phyloP scores from a whole-genome alignment of 2,797 vertebrate species.

The Sciurus carolinensis region DNA sequence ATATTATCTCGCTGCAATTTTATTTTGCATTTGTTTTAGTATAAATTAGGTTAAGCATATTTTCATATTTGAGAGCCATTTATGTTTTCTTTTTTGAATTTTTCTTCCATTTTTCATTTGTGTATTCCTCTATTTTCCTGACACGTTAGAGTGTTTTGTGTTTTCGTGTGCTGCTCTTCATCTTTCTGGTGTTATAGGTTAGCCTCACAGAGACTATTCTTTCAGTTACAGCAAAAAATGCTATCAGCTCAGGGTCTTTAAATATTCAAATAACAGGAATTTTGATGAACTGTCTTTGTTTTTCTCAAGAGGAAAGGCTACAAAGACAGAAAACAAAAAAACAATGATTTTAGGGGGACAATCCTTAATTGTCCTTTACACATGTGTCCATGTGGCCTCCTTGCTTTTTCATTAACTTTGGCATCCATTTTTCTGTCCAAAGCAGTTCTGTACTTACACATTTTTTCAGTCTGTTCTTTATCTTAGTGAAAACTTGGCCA shows the following conservation, averaged over 20 bases:
- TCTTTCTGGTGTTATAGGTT: neutral
- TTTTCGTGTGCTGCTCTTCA: neutral
- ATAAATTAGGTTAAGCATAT: neutral
- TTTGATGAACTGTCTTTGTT: neutral
- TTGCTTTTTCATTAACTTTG: neutral
- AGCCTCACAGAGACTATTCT: neutral
- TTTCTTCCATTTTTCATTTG: neutral
- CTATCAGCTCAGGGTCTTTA: neutral
- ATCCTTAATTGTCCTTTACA: neutral
- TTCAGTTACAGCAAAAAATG: neutral
- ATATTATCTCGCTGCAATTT: neutral
- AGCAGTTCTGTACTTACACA: neutral
- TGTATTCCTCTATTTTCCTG: neutral
- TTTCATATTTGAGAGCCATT: constrained; percentile 9
- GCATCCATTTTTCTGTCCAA: neutral
- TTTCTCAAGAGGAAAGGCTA: neutral
- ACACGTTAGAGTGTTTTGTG: neutral
- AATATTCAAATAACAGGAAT: neutral
- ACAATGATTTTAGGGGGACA: neutral
- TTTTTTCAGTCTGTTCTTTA: neutral
- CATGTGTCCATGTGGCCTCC: neutral
- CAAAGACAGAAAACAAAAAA: neutral
- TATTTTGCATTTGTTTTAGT: constrained; percentile 48
- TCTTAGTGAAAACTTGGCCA: neutral
- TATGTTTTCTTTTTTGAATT: constrained; percentile 26